Percentiles rank a stretch among this genome's conserved stretches.
Evolutionary conservation across 2,113 vertebrate species (phyloP).

Genomic region (Pampusana beccarii): DNA sequence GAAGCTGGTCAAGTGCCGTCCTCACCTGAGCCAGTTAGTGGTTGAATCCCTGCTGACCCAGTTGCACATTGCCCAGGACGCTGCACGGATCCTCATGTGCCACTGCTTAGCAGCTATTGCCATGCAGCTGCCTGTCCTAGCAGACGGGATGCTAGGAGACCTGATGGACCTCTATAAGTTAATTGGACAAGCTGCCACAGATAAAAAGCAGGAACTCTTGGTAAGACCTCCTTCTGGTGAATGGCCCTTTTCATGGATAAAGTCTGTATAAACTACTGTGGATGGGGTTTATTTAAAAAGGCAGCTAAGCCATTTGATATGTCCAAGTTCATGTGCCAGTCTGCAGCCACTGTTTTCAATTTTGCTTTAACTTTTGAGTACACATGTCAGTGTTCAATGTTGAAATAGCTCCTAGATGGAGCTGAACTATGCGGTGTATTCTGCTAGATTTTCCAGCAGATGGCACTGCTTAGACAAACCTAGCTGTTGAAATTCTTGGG

Average conservation of each 20-base stretch:
- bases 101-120: slow-evolving; percentile 93
- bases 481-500: background rate
- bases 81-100: slow-evolving; percentile 88
- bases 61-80: slow-evolving; percentile 87
- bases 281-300: background rate
- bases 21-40: slow-evolving; percentile 89
- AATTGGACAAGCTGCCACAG: slow-evolving; percentile 84
- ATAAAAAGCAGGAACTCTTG: slow-evolving; percentile 95
- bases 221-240: slow-evolving; percentile 72
- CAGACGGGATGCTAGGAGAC: slow-evolving; percentile 93
- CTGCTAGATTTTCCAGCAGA: slow-evolving; percentile 12
- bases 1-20: slow-evolving; percentile 87
- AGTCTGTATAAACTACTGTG: background rate
- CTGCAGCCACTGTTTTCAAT: background rate
- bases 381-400: fast-evolving
- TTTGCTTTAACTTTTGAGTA: background rate
- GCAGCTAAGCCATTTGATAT: background rate
- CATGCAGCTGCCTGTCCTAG: slow-evolving; percentile 91
- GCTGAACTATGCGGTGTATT: background rate
- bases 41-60: slow-evolving; percentile 92
- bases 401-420: background rate
- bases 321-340: background rate
- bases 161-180: slow-evolving; percentile 91
- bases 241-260: background rate
- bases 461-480: slow-evolving; percentile 37